Percentiles rank a stretch among this genome's conserved stretches.
These are phyloP conservation scores for Dolichallabes microphthalmus DNA, from an alignment of 2,113 vertebrate genomes.

Conservation along the genomic window DNA sequence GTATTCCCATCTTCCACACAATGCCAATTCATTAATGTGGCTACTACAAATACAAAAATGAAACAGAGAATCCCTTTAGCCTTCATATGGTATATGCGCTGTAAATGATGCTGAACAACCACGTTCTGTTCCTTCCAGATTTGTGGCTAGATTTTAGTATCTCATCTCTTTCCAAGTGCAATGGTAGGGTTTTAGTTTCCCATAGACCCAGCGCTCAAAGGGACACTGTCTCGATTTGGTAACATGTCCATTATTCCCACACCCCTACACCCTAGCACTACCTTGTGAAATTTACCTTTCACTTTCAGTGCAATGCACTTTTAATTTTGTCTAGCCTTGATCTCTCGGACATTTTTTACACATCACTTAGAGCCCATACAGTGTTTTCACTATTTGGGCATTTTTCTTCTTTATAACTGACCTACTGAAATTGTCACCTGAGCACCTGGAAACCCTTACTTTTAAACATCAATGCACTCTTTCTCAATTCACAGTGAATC, in stretches of 20 bases:
- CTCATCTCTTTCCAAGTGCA: constrained; percentile 25
- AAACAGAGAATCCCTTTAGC: constrained; percentile 32
- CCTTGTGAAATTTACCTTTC: not conserved
- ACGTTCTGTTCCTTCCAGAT: constrained; percentile 26
- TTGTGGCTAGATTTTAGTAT: constrained; percentile 20
- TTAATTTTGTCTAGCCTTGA: not conserved
- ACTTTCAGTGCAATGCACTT: not conserved
- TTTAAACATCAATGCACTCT: not conserved
- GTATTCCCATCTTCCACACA: not conserved
- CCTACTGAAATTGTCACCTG: constrained; percentile 4
- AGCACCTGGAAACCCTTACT: constrained; percentile 12
- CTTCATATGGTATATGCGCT: constrained; percentile 20
- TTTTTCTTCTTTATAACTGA: constrained; percentile 6
- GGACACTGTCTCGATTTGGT: not conserved
- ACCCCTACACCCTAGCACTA: not conserved
- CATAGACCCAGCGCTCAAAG: not conserved
- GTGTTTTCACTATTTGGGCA: not conserved
- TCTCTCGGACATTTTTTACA: not conserved
- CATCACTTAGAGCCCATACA: not conserved
- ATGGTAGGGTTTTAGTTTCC: not conserved
- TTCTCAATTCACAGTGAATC: constrained; percentile 16
- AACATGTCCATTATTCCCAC: not conserved
- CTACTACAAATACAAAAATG: constrained; percentile 16
- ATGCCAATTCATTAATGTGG: constrained; percentile 23
- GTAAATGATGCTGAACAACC: constrained; percentile 30